Conservation (phyloP, 1,140 invertebrate genomes). For the fruit fly (Drosophila melanogaster) region Release_6_plus_ISO1_MT NT_033777.3:22956501-22957000, state of each 20-base stretch:
- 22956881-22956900: slow-evolving; percentile 68
- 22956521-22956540: slow-evolving; percentile 1
- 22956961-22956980: slow-evolving; percentile 13
- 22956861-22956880: slow-evolving; percentile 8
- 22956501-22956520: slow-evolving; percentile 13
- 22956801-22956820: neutral
- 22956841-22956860: neutral
- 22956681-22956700: slow-evolving; percentile 86
- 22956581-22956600: slow-evolving; percentile 87
- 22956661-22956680: slow-evolving; percentile 90
- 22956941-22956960: slow-evolving; percentile 32
- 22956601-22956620: slow-evolving; percentile 89
- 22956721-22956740: slow-evolving; percentile 47
- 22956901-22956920: slow-evolving; percentile 67
- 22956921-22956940: slow-evolving; percentile 13
- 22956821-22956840: neutral
- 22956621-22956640: slow-evolving; percentile 90
- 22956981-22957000: slow-evolving; percentile 12
- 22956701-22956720: slow-evolving; percentile 51
- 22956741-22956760: slow-evolving; percentile 53
- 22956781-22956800: slow-evolving; percentile 9
- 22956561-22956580: slow-evolving; percentile 44
- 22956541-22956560: slow-evolving; percentile 33
- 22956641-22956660: slow-evolving; percentile 89
- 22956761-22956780: slow-evolving; percentile 73